A percentile compares a stretch with the other conserved stretches of the same genome.
These are phyloP conservation scores for Gastrophryne carolinensis DNA, from an alignment of 2,797 vertebrate species.

Conservation along the genomic window DNA sequence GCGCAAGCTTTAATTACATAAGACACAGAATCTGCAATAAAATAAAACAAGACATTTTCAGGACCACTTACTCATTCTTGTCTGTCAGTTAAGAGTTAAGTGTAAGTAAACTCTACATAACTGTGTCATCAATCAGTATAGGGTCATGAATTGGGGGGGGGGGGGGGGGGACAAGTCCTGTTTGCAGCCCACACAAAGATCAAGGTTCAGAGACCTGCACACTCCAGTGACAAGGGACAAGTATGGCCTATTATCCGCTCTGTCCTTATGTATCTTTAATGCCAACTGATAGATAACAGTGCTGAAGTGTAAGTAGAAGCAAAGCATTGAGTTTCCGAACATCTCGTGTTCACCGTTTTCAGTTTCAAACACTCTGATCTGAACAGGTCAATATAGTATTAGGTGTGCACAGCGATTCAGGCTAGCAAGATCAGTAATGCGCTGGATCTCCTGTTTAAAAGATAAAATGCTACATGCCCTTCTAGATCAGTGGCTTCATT, in stretches of 20 bases:
- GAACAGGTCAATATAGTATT: neutral
- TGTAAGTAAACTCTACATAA: too few species aligned
- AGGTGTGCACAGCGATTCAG: neutral
- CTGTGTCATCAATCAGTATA: too few species aligned
- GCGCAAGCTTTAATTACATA: too few species aligned
- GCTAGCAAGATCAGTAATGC: neutral
- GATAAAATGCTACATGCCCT: neutral
- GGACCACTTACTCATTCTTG: too few species aligned
- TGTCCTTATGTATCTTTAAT: constrained; percentile 35
- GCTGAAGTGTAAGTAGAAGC: constrained; percentile 25
- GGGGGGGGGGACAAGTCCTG: too few species aligned
- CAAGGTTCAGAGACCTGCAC: constrained; percentile 16
- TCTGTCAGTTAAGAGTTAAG: too few species aligned
- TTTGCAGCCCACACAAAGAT: neutral
- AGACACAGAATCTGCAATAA: too few species aligned
- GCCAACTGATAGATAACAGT: neutral
- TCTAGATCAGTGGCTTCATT: too few species aligned
- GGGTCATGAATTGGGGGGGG: too few species aligned
- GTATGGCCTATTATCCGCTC: constrained; percentile 20
- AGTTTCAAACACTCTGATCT: neutral
- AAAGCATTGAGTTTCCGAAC: constrained; percentile 8
- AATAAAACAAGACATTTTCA: too few species aligned
- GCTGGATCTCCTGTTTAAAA: neutral
- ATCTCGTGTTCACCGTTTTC: neutral
- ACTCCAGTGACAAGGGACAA: constrained; percentile 25